Evolutionary conservation across 2,113 vertebrate genomes (phyloP).

Genomic region (Leiothrix lutea): DNA sequence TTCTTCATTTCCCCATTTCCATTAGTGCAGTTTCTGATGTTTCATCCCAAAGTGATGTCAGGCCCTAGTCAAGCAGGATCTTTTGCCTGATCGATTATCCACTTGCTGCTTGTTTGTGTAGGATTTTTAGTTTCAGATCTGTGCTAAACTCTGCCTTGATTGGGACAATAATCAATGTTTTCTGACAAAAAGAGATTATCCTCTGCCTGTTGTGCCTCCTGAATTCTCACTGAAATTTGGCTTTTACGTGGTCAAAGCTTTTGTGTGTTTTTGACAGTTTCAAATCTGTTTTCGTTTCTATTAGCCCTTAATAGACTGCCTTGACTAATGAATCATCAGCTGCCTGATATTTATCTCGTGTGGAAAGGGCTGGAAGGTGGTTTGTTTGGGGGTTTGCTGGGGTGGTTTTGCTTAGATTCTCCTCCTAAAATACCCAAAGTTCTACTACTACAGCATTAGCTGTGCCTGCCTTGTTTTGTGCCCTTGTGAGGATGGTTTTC

Average conservation of each 20-base stretch:
- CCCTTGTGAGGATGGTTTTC: not conserved
- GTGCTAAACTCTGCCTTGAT: not conserved
- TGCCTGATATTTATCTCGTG: not conserved
- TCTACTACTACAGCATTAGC: not conserved
- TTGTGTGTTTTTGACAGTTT: not conserved
- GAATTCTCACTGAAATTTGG: not conserved
- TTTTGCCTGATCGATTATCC: not conserved
- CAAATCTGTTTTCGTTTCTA: not conserved
- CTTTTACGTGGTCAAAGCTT: not conserved
- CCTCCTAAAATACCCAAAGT: not conserved
- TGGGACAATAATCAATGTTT: not conserved
- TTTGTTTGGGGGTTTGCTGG: not conserved
- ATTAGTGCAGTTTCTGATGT: not conserved
- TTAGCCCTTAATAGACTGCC: not conserved
- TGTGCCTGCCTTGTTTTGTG: not conserved
- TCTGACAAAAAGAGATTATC: not conserved
- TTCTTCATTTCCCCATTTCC: not conserved
- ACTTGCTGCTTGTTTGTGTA: not conserved
- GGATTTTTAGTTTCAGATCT: not conserved
- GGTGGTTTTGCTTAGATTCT: not conserved
- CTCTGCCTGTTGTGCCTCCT: not conserved
- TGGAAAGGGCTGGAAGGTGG: not conserved
- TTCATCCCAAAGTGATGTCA: not conserved
- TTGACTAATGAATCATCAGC: not conserved
- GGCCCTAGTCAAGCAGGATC: not conserved